Evolutionary conservation across 2,797 vertebrate genomes (phyloP).

Genomic region (Alectoris magna): DNA sequence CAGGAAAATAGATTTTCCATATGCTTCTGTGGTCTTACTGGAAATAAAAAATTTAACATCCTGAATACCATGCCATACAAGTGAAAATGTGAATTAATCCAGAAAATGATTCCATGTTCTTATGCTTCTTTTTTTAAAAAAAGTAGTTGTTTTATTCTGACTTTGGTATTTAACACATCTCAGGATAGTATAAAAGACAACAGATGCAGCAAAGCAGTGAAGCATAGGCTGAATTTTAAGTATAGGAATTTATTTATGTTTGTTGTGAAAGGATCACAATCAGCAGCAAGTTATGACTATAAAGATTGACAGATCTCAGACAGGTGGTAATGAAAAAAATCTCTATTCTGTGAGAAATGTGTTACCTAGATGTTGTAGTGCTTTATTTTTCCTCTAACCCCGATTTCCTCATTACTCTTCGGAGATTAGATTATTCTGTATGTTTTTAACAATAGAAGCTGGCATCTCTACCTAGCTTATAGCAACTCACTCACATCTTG

Average conservation of each 20-base stretch:
- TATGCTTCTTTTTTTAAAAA: neutral
- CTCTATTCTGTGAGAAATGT: neutral
- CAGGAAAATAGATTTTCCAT: neutral
- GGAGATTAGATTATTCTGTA: neutral
- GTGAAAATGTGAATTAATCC: neutral
- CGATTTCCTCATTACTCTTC: neutral
- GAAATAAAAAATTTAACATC: neutral
- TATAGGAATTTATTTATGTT: neutral
- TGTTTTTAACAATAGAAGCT: neutral
- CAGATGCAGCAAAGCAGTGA: neutral
- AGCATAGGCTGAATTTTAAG: neutral
- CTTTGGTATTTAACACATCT: neutral
- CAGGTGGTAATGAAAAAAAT: neutral
- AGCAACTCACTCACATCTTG: neutral
- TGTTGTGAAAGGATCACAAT: neutral
- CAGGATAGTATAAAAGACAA: neutral
- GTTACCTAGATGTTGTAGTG: neutral
- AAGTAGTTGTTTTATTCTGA: neutral
- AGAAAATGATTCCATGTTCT: neutral
- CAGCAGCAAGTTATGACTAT: neutral
- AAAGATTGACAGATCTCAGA: neutral
- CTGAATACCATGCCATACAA: neutral
- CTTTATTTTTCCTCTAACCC: neutral
- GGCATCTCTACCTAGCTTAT: neutral
- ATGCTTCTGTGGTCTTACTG: neutral